A percentile compares a stretch with the other conserved stretches of the same genome.
Conservation (phyloP, 2,888 invertebrate species). For the Cantharis rufa region DNA sequence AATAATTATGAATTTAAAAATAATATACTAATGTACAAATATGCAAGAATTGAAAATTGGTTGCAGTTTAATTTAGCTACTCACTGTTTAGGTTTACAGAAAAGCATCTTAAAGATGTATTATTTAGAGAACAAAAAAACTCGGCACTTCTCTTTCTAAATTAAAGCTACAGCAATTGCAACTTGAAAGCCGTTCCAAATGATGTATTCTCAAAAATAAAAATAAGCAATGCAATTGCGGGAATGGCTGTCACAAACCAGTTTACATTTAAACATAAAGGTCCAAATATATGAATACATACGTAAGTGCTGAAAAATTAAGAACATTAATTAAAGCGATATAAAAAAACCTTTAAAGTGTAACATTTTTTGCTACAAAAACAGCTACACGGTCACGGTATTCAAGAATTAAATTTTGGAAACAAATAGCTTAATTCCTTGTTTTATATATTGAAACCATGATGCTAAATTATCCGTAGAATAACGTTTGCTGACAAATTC, state of each 20-base stretch:
- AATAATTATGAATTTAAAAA: no score
- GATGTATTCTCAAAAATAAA: background rate
- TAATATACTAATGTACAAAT: no score
- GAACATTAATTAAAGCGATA: background rate
- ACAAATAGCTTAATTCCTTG: slow-evolving; percentile 14
- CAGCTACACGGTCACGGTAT: background rate
- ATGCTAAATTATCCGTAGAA: background rate
- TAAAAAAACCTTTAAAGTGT: background rate
- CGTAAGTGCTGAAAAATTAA: background rate
- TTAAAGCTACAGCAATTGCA: background rate
- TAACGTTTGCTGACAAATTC: slow-evolving; percentile 1
- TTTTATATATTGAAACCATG: slow-evolving; percentile 16
- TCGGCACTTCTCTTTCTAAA: background rate
- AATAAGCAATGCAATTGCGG: background rate
- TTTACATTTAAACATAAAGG: background rate
- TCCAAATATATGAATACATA: background rate
- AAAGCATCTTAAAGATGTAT: background rate
- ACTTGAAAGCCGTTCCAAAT: background rate
- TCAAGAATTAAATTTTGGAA: slow-evolving; percentile 11
- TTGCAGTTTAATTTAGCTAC: no score
- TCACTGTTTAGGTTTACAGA: background rate
- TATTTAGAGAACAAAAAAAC: background rate
- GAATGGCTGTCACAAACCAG: background rate
- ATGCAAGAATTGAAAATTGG: no score
- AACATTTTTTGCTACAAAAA: background rate